Evolutionary conservation across 2,113 vertebrate genomes (phyloP).

Genomic region (Zosterops japonicus): DNA sequence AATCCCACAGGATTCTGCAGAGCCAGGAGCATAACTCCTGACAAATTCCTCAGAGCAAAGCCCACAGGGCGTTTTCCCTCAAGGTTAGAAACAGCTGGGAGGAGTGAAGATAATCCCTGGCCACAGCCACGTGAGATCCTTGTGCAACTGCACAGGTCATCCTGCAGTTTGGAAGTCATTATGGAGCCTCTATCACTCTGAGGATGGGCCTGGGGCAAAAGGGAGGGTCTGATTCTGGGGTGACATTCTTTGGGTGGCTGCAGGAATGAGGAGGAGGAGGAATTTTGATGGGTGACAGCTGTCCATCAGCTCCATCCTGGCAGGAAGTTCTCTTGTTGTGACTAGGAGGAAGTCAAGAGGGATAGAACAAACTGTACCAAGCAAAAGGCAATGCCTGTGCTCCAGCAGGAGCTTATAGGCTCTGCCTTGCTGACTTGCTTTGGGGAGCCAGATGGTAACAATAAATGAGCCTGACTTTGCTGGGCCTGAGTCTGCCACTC

Average conservation of each 20-base stretch:
- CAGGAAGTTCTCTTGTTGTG: background rate
- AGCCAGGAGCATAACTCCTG: background rate
- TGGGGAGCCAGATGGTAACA: background rate
- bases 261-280: background rate
- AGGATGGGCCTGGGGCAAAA: background rate
- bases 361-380: background rate
- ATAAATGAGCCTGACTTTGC: background rate
- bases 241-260: constrained; percentile 24
- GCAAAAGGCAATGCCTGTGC: background rate
- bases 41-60: background rate
- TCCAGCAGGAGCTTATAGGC: background rate
- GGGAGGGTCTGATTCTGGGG: background rate
- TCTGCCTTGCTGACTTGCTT: background rate
- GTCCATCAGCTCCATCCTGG: background rate
- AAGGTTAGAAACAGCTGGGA: background rate
- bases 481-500: background rate
- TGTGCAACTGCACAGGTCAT: constrained; percentile 2
- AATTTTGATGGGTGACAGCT: background rate
- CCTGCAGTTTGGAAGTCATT: background rate
- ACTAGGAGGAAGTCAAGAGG: background rate
- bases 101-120: background rate
- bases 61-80: background rate
- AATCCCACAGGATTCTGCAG: background rate
- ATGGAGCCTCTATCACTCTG: background rate
- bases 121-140: background rate